Evolutionary conservation across 2,797 vertebrate species (phyloP).

Genomic region (Poeciliopsis paucimaculata): DNA sequence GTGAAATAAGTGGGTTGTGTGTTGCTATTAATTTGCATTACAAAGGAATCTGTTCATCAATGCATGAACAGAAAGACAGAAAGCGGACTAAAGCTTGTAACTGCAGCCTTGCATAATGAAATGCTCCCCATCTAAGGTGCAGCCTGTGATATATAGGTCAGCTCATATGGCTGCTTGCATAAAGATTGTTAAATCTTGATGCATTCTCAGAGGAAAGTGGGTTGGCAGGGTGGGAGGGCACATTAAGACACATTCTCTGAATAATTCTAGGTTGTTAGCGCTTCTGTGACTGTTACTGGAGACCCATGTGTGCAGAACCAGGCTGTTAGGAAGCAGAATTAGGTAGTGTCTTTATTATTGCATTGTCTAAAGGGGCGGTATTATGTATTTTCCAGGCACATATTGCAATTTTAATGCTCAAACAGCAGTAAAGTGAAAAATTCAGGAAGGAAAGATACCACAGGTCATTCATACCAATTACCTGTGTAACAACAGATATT

Average conservation of each 20-base stretch:
- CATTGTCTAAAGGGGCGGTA: neutral
- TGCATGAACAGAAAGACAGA: slow-evolving; percentile 10
- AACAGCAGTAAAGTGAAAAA: neutral
- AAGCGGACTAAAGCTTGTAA: slow-evolving; percentile 28
- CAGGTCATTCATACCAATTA: too few species aligned
- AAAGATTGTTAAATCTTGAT: slow-evolving; percentile 49
- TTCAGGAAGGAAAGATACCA: too few species aligned
- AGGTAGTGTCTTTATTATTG: neutral
- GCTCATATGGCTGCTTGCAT: slow-evolving; percentile 48
- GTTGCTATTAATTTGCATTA: neutral
- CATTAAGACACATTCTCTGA: slow-evolving; percentile 49
- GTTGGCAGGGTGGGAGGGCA: slow-evolving; percentile 35
- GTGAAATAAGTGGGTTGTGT: neutral
- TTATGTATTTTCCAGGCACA: neutral
- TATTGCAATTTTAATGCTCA: neutral
- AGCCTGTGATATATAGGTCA: slow-evolving; percentile 54
- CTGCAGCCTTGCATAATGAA: slow-evolving; percentile 21
- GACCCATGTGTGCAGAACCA: neutral
- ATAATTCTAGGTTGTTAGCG: slow-evolving; percentile 38
- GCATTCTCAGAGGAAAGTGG: slow-evolving; percentile 42
- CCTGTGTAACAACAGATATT: too few species aligned
- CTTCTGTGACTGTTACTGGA: slow-evolving; percentile 15
- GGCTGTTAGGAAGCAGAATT: neutral
- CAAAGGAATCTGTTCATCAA: neutral
- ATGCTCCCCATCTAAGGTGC: slow-evolving; percentile 4